phyloP scores from a whole-genome alignment of 1,140 invertebrate species.

The Lucilia sericata region DNA sequence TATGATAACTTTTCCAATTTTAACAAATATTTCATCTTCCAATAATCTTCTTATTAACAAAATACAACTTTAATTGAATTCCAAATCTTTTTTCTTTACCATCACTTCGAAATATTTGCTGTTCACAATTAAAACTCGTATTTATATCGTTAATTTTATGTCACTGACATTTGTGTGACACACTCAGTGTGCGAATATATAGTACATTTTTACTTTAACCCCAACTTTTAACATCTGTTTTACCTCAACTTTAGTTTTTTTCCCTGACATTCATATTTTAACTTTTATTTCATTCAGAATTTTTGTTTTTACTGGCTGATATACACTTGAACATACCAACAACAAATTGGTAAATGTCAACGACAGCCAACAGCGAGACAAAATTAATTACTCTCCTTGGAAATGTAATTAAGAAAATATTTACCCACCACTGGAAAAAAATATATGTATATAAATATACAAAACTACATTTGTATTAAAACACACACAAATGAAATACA shows the following conservation, averaged over 20 bases:
- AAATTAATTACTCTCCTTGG: slow-evolving; percentile 68
- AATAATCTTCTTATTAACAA: no score
- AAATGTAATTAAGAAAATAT: slow-evolving; percentile 69
- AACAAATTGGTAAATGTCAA: slow-evolving; percentile 65
- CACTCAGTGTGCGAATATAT: not conserved
- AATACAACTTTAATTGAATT: no score
- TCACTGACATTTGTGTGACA: slow-evolving; percentile 36
- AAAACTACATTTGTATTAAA: not conserved
- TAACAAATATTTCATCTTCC: no score
- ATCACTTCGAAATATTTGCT: no score
- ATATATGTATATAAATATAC: not conserved
- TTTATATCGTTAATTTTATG: slow-evolving; percentile 38
- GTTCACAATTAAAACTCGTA: not conserved
- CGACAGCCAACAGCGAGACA: slow-evolving; percentile 59
- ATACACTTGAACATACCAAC: slow-evolving; percentile 27
- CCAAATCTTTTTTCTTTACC: no score
- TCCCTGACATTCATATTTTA: not conserved
- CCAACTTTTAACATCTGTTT: slow-evolving; percentile 35
- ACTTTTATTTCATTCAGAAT: not conserved
- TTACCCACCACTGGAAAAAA: slow-evolving; percentile 48
- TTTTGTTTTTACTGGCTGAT: not conserved
- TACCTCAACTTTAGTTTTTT: slow-evolving; percentile 36
- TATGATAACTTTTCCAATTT: no score
- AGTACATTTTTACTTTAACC: not conserved
- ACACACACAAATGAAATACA: not conserved